Evolutionary conservation across 1,140 invertebrate genomes (phyloP), one percentile per base, ranked within the genome.

Genomic region (Aphelinus certus): DNA sequence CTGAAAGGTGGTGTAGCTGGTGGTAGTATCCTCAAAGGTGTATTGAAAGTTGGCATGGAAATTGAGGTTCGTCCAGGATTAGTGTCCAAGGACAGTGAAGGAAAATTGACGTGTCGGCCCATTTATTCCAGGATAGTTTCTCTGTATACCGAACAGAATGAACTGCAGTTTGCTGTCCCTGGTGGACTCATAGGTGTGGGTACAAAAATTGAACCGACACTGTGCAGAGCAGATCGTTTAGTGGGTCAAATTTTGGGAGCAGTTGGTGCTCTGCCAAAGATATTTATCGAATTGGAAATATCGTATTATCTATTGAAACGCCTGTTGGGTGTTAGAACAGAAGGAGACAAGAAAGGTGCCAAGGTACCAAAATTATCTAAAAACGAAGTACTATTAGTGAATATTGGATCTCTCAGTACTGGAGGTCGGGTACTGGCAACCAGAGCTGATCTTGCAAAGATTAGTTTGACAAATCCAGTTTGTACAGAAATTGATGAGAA

Each of bases 401-500:
- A 99, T 88, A 99, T 99, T 86, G 98, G 98, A 6, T 99, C 98
- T 0, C 88, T 99, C 62, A 99, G 98, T 76, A 99, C 98, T 45
- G 98, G 98, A 63, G 98, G 98, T 3, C 90, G 97, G 80, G 98
- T 99, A 2, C 89, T 97, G 46, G 98, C 97, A 46, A 98, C 98
- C 0, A 98, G 95, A 85, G 96, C 94, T 80, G 98, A 99, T 93
- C 94, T 99, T 85, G 98, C 98, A 3, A 99, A 99, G 87, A 98
- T 99, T 75, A 93, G 95, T 57, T 90, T 99, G 46, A 98, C 96
- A n/a, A 97, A 95, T 88, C 98, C 98, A 2, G 98, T 99, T 0
- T 99, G 98, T 85, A 99, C 98, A 47, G 98, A 99, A 89, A 93
- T 98, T 76, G 96, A 96, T 71, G 98, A 99, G 85, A 99, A 99